Conservation (phyloP, 2,797 vertebrate genomes). For the Chiloscyllium punctatum region DNA sequence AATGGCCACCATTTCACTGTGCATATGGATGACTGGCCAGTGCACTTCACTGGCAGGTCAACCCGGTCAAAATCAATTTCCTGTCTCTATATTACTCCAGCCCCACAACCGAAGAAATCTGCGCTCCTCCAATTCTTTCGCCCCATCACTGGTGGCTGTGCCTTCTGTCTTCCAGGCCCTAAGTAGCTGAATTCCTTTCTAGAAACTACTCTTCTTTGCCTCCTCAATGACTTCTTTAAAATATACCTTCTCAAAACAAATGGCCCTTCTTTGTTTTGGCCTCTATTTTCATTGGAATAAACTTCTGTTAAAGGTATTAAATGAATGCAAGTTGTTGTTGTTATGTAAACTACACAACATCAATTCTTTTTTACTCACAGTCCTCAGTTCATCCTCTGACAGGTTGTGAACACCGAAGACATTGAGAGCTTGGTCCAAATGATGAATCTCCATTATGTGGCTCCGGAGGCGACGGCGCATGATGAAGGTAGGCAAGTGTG, state of each 20-base stretch:
- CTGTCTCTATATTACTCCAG: neutral
- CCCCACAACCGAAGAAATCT: too few species aligned
- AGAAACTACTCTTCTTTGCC: neutral
- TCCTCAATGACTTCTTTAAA: neutral
- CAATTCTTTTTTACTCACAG: conserved; percentile 55
- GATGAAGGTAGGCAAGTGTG: conserved; percentile 64
- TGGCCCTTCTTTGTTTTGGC: neutral
- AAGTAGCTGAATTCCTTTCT: neutral
- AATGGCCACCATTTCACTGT: too few species aligned
- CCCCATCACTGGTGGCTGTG: neutral
- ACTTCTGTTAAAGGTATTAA: neutral
- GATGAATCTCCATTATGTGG: conserved; percentile 70
- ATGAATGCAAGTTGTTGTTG: neutral
- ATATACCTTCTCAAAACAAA: neutral
- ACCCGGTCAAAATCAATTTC: neutral
- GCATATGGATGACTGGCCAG: neutral
- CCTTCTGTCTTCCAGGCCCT: neutral
- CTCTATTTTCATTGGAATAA: neutral
- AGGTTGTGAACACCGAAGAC: conserved; percentile 68
- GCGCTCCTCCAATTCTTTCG: neutral
- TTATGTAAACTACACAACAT: neutral
- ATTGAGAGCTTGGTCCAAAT: conserved; percentile 73
- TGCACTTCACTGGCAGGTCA: neutral
- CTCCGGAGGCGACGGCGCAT: conserved; percentile 65
- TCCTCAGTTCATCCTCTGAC: conserved; percentile 67